Evolutionary conservation across 2,113 vertebrate genomes (phyloP).

Genomic region (Tupaia tana): DNA sequence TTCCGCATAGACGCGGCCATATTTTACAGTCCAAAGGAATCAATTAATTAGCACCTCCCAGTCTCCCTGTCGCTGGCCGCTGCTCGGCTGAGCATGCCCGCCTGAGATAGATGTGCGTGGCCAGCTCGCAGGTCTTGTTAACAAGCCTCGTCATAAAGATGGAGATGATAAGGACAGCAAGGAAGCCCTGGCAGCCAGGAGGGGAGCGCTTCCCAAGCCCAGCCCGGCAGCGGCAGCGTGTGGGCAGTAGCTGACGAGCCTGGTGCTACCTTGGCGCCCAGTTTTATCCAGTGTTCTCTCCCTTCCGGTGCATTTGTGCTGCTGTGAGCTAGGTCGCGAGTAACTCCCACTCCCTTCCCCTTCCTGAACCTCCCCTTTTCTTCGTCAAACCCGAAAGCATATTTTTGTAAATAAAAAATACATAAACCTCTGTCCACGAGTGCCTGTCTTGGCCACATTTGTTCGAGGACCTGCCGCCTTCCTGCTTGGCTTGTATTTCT

Average conservation of each 20-base stretch:
- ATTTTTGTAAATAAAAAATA: neutral
- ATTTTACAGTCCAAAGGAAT: constrained; percentile 87
- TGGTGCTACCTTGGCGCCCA: rapidly evolving
- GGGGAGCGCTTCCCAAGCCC: neutral
- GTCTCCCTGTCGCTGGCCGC: constrained; percentile 65
- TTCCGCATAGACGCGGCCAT: constrained; percentile 82
- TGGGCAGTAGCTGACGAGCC: neutral
- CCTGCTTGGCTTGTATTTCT: constrained; percentile 25
- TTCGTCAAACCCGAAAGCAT: neutral
- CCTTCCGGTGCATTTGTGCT: neutral
- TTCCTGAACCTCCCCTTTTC: neutral
- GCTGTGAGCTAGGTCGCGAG: neutral
- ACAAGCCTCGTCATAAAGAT: constrained; percentile 89
- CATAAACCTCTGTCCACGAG: constrained; percentile 7
- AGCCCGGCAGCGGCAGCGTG: neutral
- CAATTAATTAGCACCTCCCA: constrained; percentile 88
- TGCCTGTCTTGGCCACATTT: neutral
- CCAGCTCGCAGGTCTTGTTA: constrained; percentile 85
- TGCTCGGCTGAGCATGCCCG: constrained; percentile 81
- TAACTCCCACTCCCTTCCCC: neutral
- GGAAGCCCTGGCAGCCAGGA: neutral
- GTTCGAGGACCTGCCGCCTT: neutral
- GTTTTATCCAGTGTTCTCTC: neutral
- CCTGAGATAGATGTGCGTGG: constrained; percentile 86
- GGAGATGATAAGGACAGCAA: constrained; percentile 84